Evolutionary conservation across 2,797 vertebrate genomes (phyloP), one percentile per base, ranked within the genome.

Genomic region (Acrossocheilus fasciatus): DNA sequence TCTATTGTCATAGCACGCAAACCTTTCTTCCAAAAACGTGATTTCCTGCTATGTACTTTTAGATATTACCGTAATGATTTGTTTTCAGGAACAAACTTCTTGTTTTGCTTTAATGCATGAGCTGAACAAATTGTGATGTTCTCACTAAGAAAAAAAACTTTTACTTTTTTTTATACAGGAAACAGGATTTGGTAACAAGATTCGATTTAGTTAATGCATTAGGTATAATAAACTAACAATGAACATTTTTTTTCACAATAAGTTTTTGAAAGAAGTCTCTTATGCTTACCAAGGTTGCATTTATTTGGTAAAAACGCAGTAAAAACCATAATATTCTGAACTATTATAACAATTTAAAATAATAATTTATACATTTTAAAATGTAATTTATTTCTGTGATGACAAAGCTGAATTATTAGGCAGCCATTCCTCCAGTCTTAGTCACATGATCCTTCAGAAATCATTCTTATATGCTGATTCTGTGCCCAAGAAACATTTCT

Each of bases 41-140:
- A 86, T 66, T 86, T 86, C 57, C 78, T 74, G 43, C 54, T 45
- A 17, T 52, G 43, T 59, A 36, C 39, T 47, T 81, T 10, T 20
- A 81, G 15, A 52, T 64, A 36, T 73, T 86, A 30, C 23, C 12
- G 2, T 64, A 62, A 62, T 64, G 26, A 23, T 62, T 74, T 18
- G 76, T 26, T 62, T 52, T 0, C 23, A 41, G 78, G 41, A 74
- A 86, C 15, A 81, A 45, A 59, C 52, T 73, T 47, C 3, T 76
- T 82, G 26, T 81, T 74, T 75, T 75, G 43, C 7, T 30, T 20
- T 12, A 68, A 50, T 81, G 26, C 11, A 26, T 45, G 59, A 45
- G 10, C 10, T 30, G 62, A 68, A 68, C 45, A 68, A 64, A 68
- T 36, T 52, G 43, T 81, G 43, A 62, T 43, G 18, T 81, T 66